Conservation (phyloP, 2,113 vertebrate species). For the Sander lucioperca region DNA sequence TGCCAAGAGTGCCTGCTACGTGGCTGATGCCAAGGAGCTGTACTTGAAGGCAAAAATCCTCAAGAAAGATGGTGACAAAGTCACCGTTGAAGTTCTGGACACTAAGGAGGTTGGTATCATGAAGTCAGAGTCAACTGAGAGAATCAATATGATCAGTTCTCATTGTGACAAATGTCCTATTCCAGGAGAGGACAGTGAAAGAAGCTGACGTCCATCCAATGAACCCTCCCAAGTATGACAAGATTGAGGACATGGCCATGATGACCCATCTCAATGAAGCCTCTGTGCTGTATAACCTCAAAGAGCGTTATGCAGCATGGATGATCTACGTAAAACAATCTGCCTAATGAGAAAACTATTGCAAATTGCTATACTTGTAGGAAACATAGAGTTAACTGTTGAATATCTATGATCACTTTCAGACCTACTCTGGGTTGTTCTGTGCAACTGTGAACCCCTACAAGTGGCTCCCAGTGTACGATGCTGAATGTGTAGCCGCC, state of each 20-base stretch:
- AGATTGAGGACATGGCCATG: constrained; percentile 92
- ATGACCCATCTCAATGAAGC: constrained; percentile 92
- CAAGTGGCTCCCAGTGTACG: constrained; percentile 79
- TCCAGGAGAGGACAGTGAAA: constrained; percentile 73
- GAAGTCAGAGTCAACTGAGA: background rate
- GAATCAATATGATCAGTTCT: constrained; percentile 7
- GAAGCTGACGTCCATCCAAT: constrained; percentile 70
- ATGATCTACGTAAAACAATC: too few relatives aligned
- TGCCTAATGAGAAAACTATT: too few relatives aligned
- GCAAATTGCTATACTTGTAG: too few relatives aligned
- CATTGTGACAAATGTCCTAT: constrained; percentile 14
- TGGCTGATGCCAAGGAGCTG: constrained; percentile 60
- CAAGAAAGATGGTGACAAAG: constrained; percentile 70
- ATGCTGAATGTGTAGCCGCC: constrained; percentile 63
- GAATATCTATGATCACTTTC: background rate
- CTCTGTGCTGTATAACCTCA: constrained; percentile 82
- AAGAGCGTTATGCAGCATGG: too few relatives aligned
- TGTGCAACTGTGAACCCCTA: constrained; percentile 77
- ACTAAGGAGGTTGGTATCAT: constrained; percentile 57
- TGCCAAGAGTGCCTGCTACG: constrained; percentile 73
- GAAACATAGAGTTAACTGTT: too few relatives aligned
- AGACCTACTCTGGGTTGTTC: constrained; percentile 79
- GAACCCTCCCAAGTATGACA: constrained; percentile 82
- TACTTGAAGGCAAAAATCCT: constrained; percentile 65
- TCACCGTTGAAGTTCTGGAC: constrained; percentile 61